These are phyloP conservation scores for Poeciliopsis infans DNA, from an alignment of 2,797 vertebrate genomes.

Conservation along the genomic window DNA sequence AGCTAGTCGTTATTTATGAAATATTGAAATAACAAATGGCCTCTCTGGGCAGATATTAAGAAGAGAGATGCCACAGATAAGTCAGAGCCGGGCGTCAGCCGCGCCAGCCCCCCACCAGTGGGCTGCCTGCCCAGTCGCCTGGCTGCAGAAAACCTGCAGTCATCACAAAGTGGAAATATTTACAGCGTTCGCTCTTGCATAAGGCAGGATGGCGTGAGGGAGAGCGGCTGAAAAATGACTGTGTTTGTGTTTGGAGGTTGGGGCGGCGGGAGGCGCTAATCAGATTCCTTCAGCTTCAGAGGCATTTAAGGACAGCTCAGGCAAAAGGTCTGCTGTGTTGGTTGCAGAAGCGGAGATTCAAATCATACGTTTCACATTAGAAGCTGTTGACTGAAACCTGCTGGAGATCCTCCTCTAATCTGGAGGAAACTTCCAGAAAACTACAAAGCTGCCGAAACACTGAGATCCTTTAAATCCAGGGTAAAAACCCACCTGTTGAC, in stretches of 20 bases:
- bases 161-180: conserved; percentile 85
- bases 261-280: conserved; percentile 74
- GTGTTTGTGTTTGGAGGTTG: conserved; percentile 73
- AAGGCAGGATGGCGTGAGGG: conserved; percentile 61
- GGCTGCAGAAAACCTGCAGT: conserved; percentile 79
- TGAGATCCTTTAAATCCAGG: no score
- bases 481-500: no score
- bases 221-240: conserved; percentile 73
- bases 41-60: conserved; percentile 74
- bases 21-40: conserved; percentile 81
- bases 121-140: conserved; percentile 74
- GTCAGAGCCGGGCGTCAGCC: conserved; percentile 59
- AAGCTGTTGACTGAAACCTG: conserved; percentile 11
- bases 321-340: conserved; percentile 48
- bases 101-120: conserved; percentile 22
- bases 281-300: conserved; percentile 70
- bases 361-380: background rate
- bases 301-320: conserved; percentile 64
- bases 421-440: no score
- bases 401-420: background rate
- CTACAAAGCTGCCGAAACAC: no score
- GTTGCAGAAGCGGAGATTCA: conserved; percentile 23
- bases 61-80: conserved; percentile 79
- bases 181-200: conserved; percentile 72
- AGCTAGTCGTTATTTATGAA: conserved; percentile 79